phyloP scores from a whole-genome alignment of 2,797 vertebrate genomes.

The Etheostoma nigrum region DNA sequence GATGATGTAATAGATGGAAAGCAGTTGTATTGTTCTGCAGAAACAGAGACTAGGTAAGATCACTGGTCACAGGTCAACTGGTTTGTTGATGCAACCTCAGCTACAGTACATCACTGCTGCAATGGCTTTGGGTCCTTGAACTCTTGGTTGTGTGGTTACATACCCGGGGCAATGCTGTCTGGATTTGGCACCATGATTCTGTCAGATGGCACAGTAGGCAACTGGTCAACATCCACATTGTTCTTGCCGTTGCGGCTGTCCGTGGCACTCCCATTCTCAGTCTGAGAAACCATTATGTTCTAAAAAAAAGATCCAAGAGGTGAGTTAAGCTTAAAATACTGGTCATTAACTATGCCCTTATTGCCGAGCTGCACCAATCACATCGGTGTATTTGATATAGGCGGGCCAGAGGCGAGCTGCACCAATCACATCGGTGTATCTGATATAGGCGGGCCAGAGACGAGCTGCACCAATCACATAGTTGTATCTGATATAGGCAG shows the following conservation, averaged over 20 bases:
- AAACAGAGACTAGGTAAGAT: neutral
- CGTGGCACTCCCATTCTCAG: conserved; percentile 75
- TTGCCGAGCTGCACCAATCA: no score
- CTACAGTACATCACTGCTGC: conserved; percentile 4
- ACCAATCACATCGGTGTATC: no score
- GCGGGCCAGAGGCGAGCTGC: no score
- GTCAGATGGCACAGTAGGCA: conserved; percentile 83
- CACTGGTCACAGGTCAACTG: conserved; percentile 1
- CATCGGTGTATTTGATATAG: no score
- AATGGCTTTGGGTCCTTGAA: conserved; percentile 11
- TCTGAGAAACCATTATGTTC: conserved; percentile 62
- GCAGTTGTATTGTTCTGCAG: neutral
- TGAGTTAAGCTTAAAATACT: neutral
- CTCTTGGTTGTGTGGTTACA: conserved; percentile 21
- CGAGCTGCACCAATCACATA: no score
- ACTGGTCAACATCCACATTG: conserved; percentile 70
- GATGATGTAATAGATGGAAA: neutral
- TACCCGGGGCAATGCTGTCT: conserved; percentile 93
- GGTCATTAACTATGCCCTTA: no score
- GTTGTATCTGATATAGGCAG: no score
- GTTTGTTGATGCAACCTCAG: conserved; percentile 3
- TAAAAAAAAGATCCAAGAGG: conserved; percentile 48
- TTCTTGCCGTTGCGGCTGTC: conserved; percentile 71
- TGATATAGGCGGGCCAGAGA: no score
- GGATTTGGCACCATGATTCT: conserved; percentile 85